These are phyloP conservation scores for Myotis brandtii DNA, from an alignment of 2,113 vertebrate species.

Conservation along the genomic window DNA sequence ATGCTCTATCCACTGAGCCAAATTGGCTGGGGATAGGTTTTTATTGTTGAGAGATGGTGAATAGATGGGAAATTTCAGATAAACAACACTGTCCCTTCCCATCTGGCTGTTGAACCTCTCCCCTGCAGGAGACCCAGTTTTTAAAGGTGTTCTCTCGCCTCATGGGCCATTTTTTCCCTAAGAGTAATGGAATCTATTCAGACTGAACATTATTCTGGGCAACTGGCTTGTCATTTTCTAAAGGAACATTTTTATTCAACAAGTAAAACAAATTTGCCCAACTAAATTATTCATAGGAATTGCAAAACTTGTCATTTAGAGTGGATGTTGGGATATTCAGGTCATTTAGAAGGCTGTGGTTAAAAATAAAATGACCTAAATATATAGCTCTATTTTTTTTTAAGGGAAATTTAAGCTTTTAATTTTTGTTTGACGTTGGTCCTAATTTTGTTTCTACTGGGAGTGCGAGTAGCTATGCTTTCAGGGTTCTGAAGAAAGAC, in stretches of 20 bases:
- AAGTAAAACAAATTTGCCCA: constrained; percentile 72
- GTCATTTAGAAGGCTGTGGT: constrained; percentile 78
- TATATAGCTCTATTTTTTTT: constrained; percentile 78
- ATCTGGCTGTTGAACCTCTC: background rate
- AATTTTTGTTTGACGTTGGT: constrained; percentile 78
- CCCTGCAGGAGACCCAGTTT: background rate
- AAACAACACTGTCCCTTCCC: background rate
- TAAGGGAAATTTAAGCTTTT: constrained; percentile 66
- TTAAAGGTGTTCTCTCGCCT: background rate
- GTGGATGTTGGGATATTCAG: constrained; percentile 78
- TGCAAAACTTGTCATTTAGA: constrained; percentile 79
- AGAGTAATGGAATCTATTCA: constrained; percentile 33
- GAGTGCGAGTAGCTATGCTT: constrained; percentile 49
- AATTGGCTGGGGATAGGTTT: background rate
- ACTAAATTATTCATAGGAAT: constrained; percentile 80
- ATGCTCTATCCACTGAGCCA: too few species aligned
- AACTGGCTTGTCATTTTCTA: constrained; percentile 67
- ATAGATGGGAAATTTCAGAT: background rate
- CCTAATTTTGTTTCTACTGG: constrained; percentile 64
- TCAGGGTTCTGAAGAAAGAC: constrained; percentile 61
- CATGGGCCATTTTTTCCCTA: background rate
- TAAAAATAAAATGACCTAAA: constrained; percentile 83
- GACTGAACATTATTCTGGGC: constrained; percentile 49
- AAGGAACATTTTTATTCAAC: constrained; percentile 75
- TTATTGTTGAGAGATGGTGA: background rate